Percentiles rank a stretch among this genome's conserved stretches.
These are phyloP conservation scores for Bubalus kerabau DNA, from an alignment of 2,113 vertebrate species.

Conservation along the genomic window DNA sequence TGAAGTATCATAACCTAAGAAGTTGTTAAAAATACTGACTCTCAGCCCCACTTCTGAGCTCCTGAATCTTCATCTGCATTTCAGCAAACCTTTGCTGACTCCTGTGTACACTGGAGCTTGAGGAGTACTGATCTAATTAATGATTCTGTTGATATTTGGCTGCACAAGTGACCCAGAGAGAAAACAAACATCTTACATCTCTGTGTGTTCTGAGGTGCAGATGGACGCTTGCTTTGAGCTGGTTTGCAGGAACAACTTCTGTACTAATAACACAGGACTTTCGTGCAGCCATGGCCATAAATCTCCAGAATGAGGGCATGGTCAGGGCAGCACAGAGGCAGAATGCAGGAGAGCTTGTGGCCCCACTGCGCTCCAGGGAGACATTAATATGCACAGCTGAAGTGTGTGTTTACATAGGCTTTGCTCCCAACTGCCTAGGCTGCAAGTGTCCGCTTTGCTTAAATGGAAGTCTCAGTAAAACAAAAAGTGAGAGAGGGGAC, in stretches of 20 bases:
- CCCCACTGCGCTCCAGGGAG: constrained; percentile 11
- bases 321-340: constrained; percentile 36
- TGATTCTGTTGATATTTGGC: constrained; percentile 9
- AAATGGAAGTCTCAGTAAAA: not conserved
- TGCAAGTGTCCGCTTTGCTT: not conserved
- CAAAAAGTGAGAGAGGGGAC: not conserved
- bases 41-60: not conserved
- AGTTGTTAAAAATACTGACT: not conserved
- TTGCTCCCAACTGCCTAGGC: not conserved
- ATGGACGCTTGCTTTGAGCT: not conserved
- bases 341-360: constrained; percentile 2
- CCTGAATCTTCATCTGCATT: not conserved
- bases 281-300: not conserved
- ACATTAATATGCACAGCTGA: constrained; percentile 39
- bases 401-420: constrained; percentile 44
- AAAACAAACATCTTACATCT: constrained; percentile 43
- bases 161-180: not conserved
- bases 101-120: not conserved
- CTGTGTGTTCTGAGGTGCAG: not conserved
- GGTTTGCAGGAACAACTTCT: not conserved
- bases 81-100: not conserved
- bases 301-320: constrained; percentile 53
- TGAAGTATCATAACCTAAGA: not conserved
- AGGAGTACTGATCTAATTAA: not conserved
- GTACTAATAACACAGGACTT: not conserved